Evolutionary conservation across 2,888 invertebrate genomes (phyloP).

Genomic region (Drosophila mimica): DNA sequence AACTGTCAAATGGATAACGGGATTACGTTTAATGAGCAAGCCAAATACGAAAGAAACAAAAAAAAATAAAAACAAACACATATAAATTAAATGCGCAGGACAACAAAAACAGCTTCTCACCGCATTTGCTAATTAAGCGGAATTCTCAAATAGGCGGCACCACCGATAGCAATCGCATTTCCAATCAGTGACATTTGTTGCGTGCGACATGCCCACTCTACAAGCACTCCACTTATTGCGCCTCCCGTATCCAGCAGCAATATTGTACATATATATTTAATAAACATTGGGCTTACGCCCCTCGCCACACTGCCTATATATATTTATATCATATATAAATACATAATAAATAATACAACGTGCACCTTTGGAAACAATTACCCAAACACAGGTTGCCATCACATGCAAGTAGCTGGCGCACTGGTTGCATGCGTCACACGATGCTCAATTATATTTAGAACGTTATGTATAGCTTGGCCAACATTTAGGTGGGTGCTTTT

Average conservation of each 20-base stretch:
- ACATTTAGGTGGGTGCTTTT: constrained; percentile 32
- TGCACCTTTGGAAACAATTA: constrained; percentile 53
- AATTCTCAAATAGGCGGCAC: constrained; percentile 9
- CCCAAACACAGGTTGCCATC: constrained; percentile 20
- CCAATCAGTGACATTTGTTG: constrained; percentile 53
- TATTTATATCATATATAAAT: not conserved
- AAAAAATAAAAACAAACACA: constrained; percentile 6
- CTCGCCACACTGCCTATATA: not conserved
- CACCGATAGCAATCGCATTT: constrained; percentile 28
- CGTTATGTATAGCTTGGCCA: constrained; percentile 33
- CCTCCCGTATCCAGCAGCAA: not conserved
- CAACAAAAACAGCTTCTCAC: not conserved
- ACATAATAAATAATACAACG: constrained; percentile 10
- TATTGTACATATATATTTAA: constrained; percentile 13
- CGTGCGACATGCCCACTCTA: constrained; percentile 18
- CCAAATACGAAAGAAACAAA: constrained; percentile 4
- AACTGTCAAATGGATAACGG: constrained; percentile 46
- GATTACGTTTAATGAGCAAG: constrained; percentile 52
- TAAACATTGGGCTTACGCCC: constrained; percentile 26
- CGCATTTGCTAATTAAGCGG: constrained; percentile 8
- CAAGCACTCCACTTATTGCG: not conserved
- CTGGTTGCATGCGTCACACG: constrained; percentile 21
- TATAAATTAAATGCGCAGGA: constrained; percentile 1
- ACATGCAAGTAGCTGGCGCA: constrained; percentile 15
- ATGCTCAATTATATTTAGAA: constrained; percentile 55